Percentiles rank a stretch among this genome's conserved stretches.
phyloP scores from a whole-genome alignment of 1,140 invertebrate genomes.

The Neomicropteryx cornuta region DNA sequence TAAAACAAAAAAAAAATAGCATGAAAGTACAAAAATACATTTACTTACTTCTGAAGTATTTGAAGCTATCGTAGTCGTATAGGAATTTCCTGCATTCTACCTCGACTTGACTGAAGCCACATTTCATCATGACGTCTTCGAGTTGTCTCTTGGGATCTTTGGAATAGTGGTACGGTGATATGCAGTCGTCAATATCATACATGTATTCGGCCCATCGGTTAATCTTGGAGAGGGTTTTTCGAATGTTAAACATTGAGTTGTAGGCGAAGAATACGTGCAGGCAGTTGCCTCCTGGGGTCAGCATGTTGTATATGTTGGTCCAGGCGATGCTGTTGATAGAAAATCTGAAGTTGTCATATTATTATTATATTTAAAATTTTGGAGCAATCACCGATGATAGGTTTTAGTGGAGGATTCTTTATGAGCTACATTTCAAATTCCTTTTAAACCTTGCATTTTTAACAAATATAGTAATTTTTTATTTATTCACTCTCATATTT shows the following conservation, averaged over 20 bases:
- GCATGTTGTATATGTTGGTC: slow-evolving; percentile 50
- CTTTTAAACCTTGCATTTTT: background rate
- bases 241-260: slow-evolving; percentile 62
- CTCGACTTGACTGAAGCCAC: slow-evolving; percentile 53
- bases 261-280: slow-evolving; percentile 57
- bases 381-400: background rate
- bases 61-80: slow-evolving; percentile 50
- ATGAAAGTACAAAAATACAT: background rate
- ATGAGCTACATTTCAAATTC: background rate
- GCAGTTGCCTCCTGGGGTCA: slow-evolving; percentile 53
- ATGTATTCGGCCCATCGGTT: slow-evolving; percentile 55
- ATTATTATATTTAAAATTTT: background rate
- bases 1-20: slow-evolving; percentile 5
- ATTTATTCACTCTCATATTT: background rate
- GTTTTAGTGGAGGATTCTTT: background rate
- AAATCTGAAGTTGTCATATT: slow-evolving; percentile 4
- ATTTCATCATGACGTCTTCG: slow-evolving; percentile 44
- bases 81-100: slow-evolving; percentile 51
- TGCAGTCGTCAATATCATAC: slow-evolving; percentile 49
- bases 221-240: slow-evolving; percentile 44
- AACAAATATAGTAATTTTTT: background rate
- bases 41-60: slow-evolving; percentile 44
- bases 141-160: slow-evolving; percentile 49
- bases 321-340: slow-evolving; percentile 43
- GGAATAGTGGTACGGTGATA: slow-evolving; percentile 54